Evolutionary conservation across 1,140 invertebrate genomes (phyloP).

Genomic region (Cydia splendana): DNA sequence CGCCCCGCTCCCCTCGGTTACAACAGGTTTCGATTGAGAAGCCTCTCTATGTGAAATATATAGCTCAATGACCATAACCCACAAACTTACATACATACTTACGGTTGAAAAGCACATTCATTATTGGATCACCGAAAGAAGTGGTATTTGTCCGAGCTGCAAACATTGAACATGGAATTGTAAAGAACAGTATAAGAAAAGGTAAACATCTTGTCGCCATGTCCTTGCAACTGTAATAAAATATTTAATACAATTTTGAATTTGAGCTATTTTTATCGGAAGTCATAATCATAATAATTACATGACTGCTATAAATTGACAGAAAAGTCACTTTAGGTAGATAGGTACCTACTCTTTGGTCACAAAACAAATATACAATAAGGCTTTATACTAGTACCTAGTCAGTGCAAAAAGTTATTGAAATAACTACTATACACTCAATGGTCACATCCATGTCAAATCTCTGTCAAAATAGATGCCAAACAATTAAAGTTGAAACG

Average conservation of each 20-base stretch:
- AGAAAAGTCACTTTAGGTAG: no score
- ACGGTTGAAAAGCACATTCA: constrained; percentile 1
- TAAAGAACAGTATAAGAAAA: background rate
- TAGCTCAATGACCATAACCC: background rate
- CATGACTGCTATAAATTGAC: background rate
- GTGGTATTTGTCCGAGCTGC: background rate
- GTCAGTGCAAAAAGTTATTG: no score
- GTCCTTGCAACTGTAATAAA: background rate
- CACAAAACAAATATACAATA: no score
- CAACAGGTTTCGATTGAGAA: no score
- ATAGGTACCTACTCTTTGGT: no score
- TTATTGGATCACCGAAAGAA: background rate
- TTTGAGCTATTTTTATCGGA: background rate
- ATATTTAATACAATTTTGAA: background rate
- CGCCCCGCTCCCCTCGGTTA: no score
- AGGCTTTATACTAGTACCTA: no score
- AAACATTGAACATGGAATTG: background rate
- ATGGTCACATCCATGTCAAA: no score
- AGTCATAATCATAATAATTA: background rate
- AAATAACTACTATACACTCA: no score
- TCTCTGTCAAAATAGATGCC: no score
- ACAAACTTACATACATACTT: background rate
- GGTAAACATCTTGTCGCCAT: background rate
- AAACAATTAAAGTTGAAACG: no score
- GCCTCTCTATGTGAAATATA: no score